These are phyloP conservation scores for Amia ocellicauda DNA, from an alignment of 2,113 vertebrate genomes.

Conservation along the genomic window DNA sequence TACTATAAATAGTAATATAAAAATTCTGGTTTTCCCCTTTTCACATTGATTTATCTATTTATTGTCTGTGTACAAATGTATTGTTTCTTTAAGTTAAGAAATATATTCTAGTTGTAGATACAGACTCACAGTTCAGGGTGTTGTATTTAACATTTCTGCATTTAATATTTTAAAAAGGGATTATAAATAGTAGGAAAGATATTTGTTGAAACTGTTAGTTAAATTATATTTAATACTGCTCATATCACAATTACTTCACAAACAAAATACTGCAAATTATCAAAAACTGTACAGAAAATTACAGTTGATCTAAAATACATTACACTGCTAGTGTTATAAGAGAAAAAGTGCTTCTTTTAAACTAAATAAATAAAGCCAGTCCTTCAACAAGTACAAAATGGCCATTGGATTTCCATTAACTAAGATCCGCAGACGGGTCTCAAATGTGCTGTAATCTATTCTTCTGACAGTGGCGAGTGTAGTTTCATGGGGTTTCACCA, in stretches of 20 bases:
- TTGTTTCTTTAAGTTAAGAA: slow-evolving; percentile 64
- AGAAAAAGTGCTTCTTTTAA: slow-evolving; percentile 69
- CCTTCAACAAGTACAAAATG: slow-evolving; percentile 62
- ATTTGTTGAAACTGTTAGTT: slow-evolving; percentile 77
- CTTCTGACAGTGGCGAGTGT: slow-evolving; percentile 25
- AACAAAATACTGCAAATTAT: slow-evolving; percentile 98
- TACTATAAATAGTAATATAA: slow-evolving; percentile 68
- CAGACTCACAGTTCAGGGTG: slow-evolving; percentile 53
- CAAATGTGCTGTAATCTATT: slow-evolving; percentile 50
- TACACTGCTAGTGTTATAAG: slow-evolving; percentile 78
- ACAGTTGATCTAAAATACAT: slow-evolving; percentile 97
- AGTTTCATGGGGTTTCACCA: slow-evolving; percentile 41
- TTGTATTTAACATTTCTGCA: slow-evolving; percentile 66
- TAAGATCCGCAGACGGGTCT: slow-evolving; percentile 36
- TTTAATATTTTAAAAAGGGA: slow-evolving; percentile 78
- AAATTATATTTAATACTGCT: slow-evolving; percentile 84
- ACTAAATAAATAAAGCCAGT: slow-evolving; percentile 58
- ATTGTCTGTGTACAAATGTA: slow-evolving; percentile 69
- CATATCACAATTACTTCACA: slow-evolving; percentile 89
- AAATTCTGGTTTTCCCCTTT: slow-evolving; percentile 59
- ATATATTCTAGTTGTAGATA: slow-evolving; percentile 59
- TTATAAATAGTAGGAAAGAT: slow-evolving; percentile 96
- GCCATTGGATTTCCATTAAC: slow-evolving; percentile 28
- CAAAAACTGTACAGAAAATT: slow-evolving; percentile 96
- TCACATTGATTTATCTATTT: slow-evolving; percentile 63